A percentile compares a stretch with the other conserved stretches of the same genome.
Conservation (phyloP, 2,797 vertebrate genomes). For the Acanthurus lineatus region DNA sequence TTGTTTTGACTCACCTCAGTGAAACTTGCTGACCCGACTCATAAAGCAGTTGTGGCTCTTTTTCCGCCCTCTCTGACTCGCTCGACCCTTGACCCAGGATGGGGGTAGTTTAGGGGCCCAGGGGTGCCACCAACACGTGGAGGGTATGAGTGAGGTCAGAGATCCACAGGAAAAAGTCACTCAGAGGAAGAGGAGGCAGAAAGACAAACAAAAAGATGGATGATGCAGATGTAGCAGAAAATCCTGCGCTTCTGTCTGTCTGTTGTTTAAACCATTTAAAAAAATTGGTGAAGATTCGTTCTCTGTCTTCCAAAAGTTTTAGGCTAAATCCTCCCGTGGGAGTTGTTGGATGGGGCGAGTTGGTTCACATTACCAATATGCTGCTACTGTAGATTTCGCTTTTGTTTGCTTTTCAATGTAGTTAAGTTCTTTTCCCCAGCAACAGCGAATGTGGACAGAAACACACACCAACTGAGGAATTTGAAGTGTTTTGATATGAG, state of each 20-base stretch:
- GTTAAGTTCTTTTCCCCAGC: constrained; percentile 58
- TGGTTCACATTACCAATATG: constrained; percentile 66
- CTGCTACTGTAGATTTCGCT: constrained; percentile 61
- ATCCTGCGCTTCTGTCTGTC: constrained; percentile 35
- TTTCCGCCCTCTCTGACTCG: constrained; percentile 64
- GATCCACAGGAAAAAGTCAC: constrained; percentile 58
- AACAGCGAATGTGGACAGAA: constrained; percentile 51
- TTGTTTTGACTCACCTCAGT: constrained; percentile 68
- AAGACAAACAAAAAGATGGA: constrained; percentile 17
- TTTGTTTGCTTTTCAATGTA: constrained; percentile 61
- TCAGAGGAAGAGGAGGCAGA: constrained; percentile 53
- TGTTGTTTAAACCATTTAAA: constrained; percentile 46
- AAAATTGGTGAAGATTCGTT: constrained; percentile 43
- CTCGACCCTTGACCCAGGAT: constrained; percentile 60
- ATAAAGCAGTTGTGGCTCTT: constrained; percentile 64
- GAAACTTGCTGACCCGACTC: constrained; percentile 57
- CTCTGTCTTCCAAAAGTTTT: constrained; percentile 49
- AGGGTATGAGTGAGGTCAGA: constrained; percentile 65
- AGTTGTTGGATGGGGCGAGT: constrained; percentile 27
- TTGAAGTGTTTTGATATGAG: constrained; percentile 67
- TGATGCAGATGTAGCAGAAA: constrained; percentile 13
- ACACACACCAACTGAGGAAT: constrained; percentile 52
- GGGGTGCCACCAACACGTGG: constrained; percentile 59
- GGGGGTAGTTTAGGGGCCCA: constrained; percentile 59
- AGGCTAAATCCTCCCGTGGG: constrained; percentile 55